Percentiles rank a stretch among this genome's conserved stretches.
Conservation (phyloP, 1,140 invertebrate species). For the Condylostylus longicornis region DNA sequence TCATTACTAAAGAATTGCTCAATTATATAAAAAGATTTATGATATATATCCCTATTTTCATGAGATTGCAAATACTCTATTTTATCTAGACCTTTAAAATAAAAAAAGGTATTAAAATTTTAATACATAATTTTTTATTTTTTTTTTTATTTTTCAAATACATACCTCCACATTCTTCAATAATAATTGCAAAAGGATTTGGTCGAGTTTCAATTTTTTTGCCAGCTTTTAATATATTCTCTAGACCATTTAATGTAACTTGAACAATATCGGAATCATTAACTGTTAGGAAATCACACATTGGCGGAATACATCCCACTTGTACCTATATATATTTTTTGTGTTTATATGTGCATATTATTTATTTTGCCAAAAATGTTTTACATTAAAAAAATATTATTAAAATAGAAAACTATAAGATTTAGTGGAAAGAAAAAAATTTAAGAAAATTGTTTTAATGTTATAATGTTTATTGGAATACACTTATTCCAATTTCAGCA, state of each 20-base stretch:
- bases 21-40: conserved; percentile 92
- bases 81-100: conserved; percentile 75
- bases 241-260: conserved; percentile 89
- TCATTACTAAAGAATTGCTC: conserved; percentile 88
- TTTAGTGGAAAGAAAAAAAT: background rate
- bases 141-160: background rate
- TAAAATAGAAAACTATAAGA: too few species aligned
- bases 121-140: background rate
- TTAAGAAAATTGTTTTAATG: too few species aligned
- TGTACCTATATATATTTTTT: conserved; percentile 20
- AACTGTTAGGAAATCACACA: conserved; percentile 86
- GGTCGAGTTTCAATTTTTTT: conserved; percentile 60
- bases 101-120: conserved; percentile 5
- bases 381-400: background rate
- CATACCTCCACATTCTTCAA: conserved; percentile 93
- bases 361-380: background rate
- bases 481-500: too few species aligned
- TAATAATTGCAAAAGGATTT: conserved; percentile 81
- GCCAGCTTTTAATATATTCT: conserved; percentile 88
- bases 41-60: conserved; percentile 91
- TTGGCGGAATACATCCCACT: conserved; percentile 73
- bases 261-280: conserved; percentile 96
- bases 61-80: conserved; percentile 95
- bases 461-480: too few species aligned
- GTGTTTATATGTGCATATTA: background rate